Percentiles rank a stretch among this genome's conserved stretches.
phyloP scores from a whole-genome alignment of 1,140 invertebrate species.

The Penaeus chinensis region DNA sequence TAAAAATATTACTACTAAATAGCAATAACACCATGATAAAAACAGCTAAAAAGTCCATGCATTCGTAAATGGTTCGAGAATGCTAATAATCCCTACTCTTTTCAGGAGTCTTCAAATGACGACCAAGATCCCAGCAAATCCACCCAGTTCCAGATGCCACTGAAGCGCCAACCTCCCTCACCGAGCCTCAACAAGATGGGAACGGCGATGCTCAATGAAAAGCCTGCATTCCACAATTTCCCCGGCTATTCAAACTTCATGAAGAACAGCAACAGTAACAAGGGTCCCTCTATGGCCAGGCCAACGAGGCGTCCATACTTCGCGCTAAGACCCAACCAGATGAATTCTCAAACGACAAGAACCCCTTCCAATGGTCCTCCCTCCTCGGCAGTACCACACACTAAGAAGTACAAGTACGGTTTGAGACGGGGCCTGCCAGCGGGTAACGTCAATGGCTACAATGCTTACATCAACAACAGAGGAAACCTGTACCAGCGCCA shows the following conservation, averaged over 20 bases:
- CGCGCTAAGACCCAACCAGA: background rate
- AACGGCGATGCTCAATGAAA: background rate
- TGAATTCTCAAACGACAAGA: too few species aligned
- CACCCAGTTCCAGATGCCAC: background rate
- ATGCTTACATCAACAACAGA: conserved; percentile 19
- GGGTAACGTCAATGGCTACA: conserved; percentile 43
- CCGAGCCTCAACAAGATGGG: conserved; percentile 32
- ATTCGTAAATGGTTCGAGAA: too few species aligned
- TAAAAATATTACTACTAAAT: too few species aligned
- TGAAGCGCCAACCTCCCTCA: background rate
- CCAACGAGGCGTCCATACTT: background rate
- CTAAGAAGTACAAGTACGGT: conserved; percentile 56
- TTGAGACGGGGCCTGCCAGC: conserved; percentile 61
- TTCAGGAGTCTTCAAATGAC: conserved; percentile 3
- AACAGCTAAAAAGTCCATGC: too few species aligned
- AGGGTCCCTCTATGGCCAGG: background rate
- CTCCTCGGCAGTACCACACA: background rate
- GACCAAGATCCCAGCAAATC: background rate
- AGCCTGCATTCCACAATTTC: background rate
- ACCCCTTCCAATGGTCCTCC: background rate
- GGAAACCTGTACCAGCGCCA: conserved; percentile 29
- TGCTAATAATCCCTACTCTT: too few species aligned
- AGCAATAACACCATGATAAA: too few species aligned
- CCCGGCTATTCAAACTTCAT: background rate
- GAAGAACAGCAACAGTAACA: background rate